Evolutionary conservation across 1,140 invertebrate species (phyloP), one percentile per base, ranked within the genome.

Genomic region (Diabrotica undecimpunctata): DNA sequence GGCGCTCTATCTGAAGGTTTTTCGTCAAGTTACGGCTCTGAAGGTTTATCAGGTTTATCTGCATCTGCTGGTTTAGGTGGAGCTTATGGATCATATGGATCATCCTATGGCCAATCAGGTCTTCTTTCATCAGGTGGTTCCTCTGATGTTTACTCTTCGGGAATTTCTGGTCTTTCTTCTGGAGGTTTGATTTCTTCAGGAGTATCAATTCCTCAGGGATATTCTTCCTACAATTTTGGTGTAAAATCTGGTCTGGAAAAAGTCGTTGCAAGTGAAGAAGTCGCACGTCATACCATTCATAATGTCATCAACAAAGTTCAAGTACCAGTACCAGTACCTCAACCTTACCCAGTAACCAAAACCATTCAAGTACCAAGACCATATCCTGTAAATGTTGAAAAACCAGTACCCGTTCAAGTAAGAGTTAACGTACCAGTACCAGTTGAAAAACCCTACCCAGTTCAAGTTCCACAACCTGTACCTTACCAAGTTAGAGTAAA

Each of bases 301-400:
- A 62, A 67, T 8, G 66, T 66, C 46, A 64, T 54, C 11, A 62
- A 62, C 36, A 72, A 70, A 65, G 69, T 62, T 7, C 11, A 46
- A 62, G 73, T 78, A 36, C 62, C 71, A 74, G 75, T 82, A 71
- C 54, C 78, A 69, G 57, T 75, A 69, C 81, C 77, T n/a, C 35
- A 54, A 13, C 51, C 61, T 52, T 46, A 52, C 1, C 52, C 61
- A 25, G 53, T 62, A 36, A 54, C 51, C 51, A 62, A 54, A 38
- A 62, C 61, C 63, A 66, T 74, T 72, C 69, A 74, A 8, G 72
- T 76, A 25, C 75, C 70, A 36, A 14, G 38, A 10, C 61, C 61
- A 9, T 62, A 62, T 12, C 51, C 51, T 14, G 76, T 78, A 6
- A n/a, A 53, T 5, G 68, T 73, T 10, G 66, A 73, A 46, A 65